phyloP scores from a whole-genome alignment of 2,888 invertebrate genomes.

The Alcis repandata region DNA sequence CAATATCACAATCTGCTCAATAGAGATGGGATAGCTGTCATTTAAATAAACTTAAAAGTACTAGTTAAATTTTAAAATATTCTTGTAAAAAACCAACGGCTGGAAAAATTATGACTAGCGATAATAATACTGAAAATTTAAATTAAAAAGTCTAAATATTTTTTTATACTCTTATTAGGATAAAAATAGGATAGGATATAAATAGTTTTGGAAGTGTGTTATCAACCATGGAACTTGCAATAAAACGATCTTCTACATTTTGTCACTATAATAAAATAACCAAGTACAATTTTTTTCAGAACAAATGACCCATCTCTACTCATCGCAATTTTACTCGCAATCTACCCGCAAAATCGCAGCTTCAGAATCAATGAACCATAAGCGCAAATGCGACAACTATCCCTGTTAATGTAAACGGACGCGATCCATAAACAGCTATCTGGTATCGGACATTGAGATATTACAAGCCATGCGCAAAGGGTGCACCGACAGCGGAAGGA shows the following conservation, averaged over 20 bases:
- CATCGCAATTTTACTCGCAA: conserved; percentile 6
- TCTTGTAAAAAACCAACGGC: too few species aligned
- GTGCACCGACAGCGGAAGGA: conserved; percentile 18
- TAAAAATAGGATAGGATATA: too few species aligned
- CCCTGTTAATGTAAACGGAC: conserved; percentile 79
- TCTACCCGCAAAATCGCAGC: conserved; percentile 50
- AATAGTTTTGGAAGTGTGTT: too few species aligned
- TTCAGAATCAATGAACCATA: conserved; percentile 67
- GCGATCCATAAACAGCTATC: conserved; percentile 70
- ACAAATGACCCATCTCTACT: neutral
- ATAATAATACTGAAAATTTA: too few species aligned
- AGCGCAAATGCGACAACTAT: conserved; percentile 70
- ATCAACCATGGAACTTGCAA: too few species aligned
- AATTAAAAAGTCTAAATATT: too few species aligned
- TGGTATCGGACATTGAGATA: conserved; percentile 28
- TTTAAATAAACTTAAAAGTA: neutral
- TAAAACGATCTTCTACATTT: too few species aligned
- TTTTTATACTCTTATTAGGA: too few species aligned
- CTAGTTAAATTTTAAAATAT: too few species aligned
- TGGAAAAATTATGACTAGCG: too few species aligned
- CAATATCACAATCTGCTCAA: neutral
- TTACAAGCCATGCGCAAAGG: conserved; percentile 19
- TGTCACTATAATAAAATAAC: too few species aligned
- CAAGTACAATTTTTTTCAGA: neutral
- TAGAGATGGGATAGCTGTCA: neutral